Evolutionary conservation across 2,113 vertebrate genomes (phyloP).

Genomic region (Girardinichthys multiradiatus): DNA sequence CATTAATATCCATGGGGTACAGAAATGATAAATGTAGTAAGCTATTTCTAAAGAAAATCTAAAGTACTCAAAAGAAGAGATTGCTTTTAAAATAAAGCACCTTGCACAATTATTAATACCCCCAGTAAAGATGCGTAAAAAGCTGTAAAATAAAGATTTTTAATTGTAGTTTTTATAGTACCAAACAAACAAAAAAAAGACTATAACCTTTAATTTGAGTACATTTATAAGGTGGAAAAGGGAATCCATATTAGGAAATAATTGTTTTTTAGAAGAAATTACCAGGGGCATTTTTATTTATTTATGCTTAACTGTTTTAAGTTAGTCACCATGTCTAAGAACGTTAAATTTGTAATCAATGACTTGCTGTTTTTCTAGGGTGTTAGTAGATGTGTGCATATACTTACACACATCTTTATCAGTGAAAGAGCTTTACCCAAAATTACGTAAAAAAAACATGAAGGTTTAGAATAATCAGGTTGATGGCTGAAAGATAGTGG

Average conservation of each 20-base stretch:
- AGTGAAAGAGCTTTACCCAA: background rate
- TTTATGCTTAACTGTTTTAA: background rate
- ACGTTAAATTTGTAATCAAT: background rate
- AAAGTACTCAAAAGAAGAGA: no score
- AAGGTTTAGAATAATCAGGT: background rate
- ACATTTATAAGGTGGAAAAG: background rate
- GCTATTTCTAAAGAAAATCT: no score
- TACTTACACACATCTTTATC: background rate
- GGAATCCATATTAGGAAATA: no score
- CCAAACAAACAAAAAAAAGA: background rate
- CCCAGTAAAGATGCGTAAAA: background rate
- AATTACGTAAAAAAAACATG: slow-evolving; percentile 8
- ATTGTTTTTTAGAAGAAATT: background rate
- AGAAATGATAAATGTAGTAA: no score
- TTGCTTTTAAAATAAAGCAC: no score
- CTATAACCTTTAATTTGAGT: background rate
- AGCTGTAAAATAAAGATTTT: background rate
- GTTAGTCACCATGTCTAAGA: no score
- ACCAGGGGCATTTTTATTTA: background rate
- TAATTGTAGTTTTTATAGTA: background rate
- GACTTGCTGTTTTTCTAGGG: background rate
- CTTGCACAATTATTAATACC: background rate
- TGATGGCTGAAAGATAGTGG: background rate
- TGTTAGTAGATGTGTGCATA: background rate
- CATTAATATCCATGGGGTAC: background rate